Percentiles rank a stretch among this genome's conserved stretches.
Conservation (phyloP, 2,888 invertebrate species). For the Lordiphosa fenestrarum region DNA sequence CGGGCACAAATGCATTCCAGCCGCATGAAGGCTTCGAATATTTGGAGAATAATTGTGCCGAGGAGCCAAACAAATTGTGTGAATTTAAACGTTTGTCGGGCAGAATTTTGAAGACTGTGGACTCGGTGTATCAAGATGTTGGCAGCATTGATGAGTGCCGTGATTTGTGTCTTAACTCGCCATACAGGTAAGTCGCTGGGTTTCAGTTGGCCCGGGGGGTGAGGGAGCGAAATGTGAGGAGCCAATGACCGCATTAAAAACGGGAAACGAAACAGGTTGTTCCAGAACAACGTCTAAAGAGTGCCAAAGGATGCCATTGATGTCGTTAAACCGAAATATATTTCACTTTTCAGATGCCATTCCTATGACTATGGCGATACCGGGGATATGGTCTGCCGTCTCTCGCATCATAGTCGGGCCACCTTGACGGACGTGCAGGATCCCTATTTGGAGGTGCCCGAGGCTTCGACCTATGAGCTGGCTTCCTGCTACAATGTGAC, state of each 20-base stretch:
- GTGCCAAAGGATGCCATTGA: slow-evolving; percentile 10
- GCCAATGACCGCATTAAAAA: slow-evolving; percentile 15
- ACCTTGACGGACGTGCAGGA: slow-evolving; percentile 94
- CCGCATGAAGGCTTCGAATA: slow-evolving; percentile 81
- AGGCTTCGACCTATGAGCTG: slow-evolving; percentile 94
- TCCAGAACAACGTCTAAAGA: slow-evolving; percentile 4
- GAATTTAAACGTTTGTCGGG: slow-evolving; percentile 94
- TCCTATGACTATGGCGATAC: slow-evolving; percentile 97
- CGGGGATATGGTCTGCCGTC: slow-evolving; percentile 80
- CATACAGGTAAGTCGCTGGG: slow-evolving; percentile 83
- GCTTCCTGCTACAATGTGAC: slow-evolving; percentile 97
- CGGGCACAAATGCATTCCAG: slow-evolving; percentile 89
- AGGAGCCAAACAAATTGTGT: slow-evolving; percentile 94
- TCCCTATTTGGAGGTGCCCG: slow-evolving; percentile 93
- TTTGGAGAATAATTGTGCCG: slow-evolving; percentile 90
- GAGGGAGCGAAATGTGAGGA: slow-evolving; percentile 3
- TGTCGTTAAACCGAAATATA: background rate
- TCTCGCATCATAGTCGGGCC: slow-evolving; percentile 94
- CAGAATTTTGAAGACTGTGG: slow-evolving; percentile 94
- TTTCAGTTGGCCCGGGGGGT: background rate
- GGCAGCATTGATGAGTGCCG: slow-evolving; percentile 92
- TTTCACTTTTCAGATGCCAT: slow-evolving; percentile 84
- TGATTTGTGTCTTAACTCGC: slow-evolving; percentile 92
- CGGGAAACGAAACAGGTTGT: slow-evolving; percentile 26
- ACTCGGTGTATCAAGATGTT: slow-evolving; percentile 94